Evolutionary conservation across 2,797 vertebrate species (phyloP).

Genomic region (Sandelia bainsii): DNA sequence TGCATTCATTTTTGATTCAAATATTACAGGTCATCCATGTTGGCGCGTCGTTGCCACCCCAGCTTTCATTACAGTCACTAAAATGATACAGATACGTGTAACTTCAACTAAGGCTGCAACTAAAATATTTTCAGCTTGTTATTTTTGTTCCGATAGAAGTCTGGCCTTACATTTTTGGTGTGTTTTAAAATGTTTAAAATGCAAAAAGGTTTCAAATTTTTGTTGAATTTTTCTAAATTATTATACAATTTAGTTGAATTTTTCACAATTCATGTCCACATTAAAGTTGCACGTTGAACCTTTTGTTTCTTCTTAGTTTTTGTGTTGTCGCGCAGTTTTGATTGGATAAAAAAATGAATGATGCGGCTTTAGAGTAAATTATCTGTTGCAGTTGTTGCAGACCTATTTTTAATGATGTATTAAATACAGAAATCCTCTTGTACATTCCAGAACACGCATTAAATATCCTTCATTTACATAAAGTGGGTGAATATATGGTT

Average conservation of each 20-base stretch:
- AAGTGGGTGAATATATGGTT: not conserved
- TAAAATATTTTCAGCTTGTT: not conserved
- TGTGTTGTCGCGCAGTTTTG: not conserved
- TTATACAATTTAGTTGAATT: not conserved
- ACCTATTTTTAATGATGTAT: not conserved
- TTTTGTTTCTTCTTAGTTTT: too few relatives aligned
- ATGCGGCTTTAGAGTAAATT: not conserved
- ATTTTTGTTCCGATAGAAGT: not conserved
- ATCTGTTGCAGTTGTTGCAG: not conserved
- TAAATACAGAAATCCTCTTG: not conserved
- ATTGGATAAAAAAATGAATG: not conserved
- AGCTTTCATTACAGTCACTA: not conserved
- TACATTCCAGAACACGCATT: constrained; percentile 3
- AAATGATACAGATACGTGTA: not conserved
- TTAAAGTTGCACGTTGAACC: not conserved
- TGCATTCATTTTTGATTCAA: constrained; percentile 40
- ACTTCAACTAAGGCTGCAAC: not conserved
- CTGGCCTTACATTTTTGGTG: too few relatives aligned
- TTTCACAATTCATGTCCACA: not conserved
- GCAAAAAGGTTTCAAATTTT: too few relatives aligned
- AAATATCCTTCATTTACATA: not conserved
- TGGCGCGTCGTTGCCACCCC: not conserved
- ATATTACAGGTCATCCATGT: constrained; percentile 15
- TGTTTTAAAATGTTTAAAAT: too few relatives aligned
- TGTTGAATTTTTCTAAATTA: too few relatives aligned